Percentiles rank a stretch among this genome's conserved stretches.
These are phyloP conservation scores for Mirza zaza DNA, from an alignment of 2,113 vertebrate species.

Conservation along the genomic window DNA sequence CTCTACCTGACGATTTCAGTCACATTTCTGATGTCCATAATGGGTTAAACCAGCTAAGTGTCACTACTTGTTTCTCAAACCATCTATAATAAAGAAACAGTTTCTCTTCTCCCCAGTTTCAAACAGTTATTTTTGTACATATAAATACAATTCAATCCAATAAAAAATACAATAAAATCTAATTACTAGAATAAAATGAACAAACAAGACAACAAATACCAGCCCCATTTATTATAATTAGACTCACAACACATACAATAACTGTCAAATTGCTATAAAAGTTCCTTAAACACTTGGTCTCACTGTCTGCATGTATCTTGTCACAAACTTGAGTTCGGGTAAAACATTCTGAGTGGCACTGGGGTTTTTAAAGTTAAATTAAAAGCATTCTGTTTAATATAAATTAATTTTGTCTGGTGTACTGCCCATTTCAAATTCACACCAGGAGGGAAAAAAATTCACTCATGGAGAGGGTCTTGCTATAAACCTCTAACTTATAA, in stretches of 20 bases:
- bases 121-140: background rate
- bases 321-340: background rate
- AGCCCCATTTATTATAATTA: background rate
- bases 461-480: background rate
- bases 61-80: background rate
- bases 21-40: background rate
- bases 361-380: background rate
- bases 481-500: too few relatives aligned
- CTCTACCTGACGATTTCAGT: background rate
- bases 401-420: background rate
- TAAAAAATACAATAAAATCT: background rate
- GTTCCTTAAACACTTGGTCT: background rate
- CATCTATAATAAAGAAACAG: background rate
- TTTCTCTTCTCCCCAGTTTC: background rate
- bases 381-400: background rate
- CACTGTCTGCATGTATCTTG: background rate
- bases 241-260: background rate
- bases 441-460: background rate
- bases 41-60: background rate
- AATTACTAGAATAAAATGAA: background rate
- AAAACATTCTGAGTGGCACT: background rate
- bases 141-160: background rate
- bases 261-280: background rate
- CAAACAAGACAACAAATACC: background rate
- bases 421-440: background rate